A percentile compares a stretch with the other conserved stretches of the same genome.
These are phyloP conservation scores for Acronicta psi DNA, from an alignment of 2,888 invertebrate genomes.

Conservation along the genomic window DNA sequence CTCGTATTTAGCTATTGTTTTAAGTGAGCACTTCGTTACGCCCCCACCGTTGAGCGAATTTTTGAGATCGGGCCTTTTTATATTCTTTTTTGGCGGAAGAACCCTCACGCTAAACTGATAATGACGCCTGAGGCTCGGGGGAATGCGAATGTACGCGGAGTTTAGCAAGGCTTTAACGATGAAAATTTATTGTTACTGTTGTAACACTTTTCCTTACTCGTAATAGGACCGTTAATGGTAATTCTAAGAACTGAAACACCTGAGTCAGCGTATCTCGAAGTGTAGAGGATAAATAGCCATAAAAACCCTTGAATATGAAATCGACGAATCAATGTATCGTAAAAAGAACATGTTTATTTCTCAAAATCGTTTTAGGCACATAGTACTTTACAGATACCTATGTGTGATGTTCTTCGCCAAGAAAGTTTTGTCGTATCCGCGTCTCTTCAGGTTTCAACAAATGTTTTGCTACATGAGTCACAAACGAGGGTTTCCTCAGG, in stretches of 20 bases:
- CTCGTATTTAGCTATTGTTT: slow-evolving; percentile 88
- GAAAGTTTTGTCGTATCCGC: slow-evolving; percentile 40
- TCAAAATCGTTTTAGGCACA: slow-evolving; percentile 19
- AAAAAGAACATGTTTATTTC: slow-evolving; percentile 19
- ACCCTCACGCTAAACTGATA: slow-evolving; percentile 86
- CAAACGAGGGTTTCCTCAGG: slow-evolving; percentile 40
- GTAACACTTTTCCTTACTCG: slow-evolving; percentile 78
- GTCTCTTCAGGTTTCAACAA: slow-evolving; percentile 41
- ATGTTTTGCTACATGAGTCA: slow-evolving; percentile 53
- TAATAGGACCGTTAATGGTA: slow-evolving; percentile 78
- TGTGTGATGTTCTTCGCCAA: slow-evolving; percentile 52
- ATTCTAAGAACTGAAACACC: slow-evolving; percentile 78
- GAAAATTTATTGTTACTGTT: slow-evolving; percentile 83
- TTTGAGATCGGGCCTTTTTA: slow-evolving; percentile 77
- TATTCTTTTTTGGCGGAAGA: slow-evolving; percentile 77
- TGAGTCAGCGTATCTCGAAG: slow-evolving; percentile 57
- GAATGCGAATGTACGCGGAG: slow-evolving; percentile 63
- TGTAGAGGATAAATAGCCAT: slow-evolving; percentile 39
- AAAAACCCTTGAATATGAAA: slow-evolving; percentile 24
- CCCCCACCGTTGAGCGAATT: slow-evolving; percentile 81
- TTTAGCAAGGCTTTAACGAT: slow-evolving; percentile 77
- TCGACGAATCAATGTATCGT: slow-evolving; percentile 18
- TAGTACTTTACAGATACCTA: slow-evolving; percentile 1
- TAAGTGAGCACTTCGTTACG: slow-evolving; percentile 88
- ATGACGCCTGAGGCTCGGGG: slow-evolving; percentile 76